Percentiles rank a stretch among this genome's conserved stretches.
Conservation (phyloP, 2,797 vertebrate species). For the Cossypha caffra region DNA sequence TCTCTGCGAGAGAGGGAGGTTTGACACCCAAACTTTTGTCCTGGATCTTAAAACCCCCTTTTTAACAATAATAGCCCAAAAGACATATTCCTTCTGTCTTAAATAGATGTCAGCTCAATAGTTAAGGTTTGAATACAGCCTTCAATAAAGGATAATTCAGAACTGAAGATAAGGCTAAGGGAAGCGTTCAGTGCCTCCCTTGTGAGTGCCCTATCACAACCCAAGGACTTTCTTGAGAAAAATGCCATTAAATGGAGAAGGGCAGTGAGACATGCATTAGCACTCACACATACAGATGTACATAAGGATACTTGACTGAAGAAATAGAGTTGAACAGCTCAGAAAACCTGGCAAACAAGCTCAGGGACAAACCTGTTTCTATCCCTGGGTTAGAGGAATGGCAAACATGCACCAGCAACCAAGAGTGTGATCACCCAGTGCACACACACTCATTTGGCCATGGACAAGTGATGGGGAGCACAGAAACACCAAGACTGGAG, state of each 20-base stretch:
- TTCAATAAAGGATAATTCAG: not conserved
- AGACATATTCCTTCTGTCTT: not conserved
- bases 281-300: too few relatives aligned
- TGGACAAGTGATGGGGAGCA: not conserved
- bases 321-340: not conserved
- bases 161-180: not conserved
- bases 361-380: not conserved
- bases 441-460: not conserved
- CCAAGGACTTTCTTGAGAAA: not conserved
- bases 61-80: not conserved
- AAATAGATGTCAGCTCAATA: not conserved
- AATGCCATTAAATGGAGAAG: not conserved
- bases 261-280: fast-evolving
- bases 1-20: not conserved
- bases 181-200: not conserved
- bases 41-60: not conserved
- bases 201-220: not conserved
- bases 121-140: not conserved
- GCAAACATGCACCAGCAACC: not conserved
- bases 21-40: not conserved
- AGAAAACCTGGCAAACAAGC: not conserved
- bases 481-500: not conserved
- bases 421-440: fast-evolving
- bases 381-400: not conserved
- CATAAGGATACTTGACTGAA: not conserved